Percentiles rank a stretch among this genome's conserved stretches.
Evolutionary conservation across 2,797 vertebrate species (phyloP).

Genomic region (Odontamblyopus lacepedii): DNA sequence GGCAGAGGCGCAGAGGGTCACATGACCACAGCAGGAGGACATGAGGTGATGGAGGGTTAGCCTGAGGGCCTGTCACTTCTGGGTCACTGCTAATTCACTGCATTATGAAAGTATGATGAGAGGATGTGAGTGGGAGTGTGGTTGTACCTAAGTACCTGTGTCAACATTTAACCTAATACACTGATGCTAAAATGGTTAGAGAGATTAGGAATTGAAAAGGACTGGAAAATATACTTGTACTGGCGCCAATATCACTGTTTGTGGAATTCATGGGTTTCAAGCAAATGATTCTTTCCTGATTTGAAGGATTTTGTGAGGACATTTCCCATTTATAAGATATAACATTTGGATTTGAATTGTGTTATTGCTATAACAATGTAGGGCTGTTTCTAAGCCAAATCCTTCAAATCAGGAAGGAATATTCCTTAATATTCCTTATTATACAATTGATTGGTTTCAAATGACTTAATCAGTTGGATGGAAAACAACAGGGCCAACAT

Average conservation of each 20-base stretch:
- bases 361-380: too few species aligned
- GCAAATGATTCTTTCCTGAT: too few species aligned
- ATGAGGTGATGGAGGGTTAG: conserved; percentile 34
- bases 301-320: too few species aligned
- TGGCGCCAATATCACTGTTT: not conserved
- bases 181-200: not conserved
- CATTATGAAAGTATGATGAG: conserved; percentile 21
- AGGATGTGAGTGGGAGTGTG: conserved; percentile 21
- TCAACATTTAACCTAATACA: not conserved
- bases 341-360: too few species aligned
- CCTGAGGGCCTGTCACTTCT: conserved; percentile 44
- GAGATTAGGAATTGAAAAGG: not conserved
- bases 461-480: too few species aligned
- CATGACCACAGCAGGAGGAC: conserved; percentile 25
- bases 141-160: conserved; percentile 8
- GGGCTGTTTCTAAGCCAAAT: too few species aligned
- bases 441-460: too few species aligned
- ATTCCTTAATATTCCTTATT: too few species aligned
- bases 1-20: conserved; percentile 20
- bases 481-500: too few species aligned
- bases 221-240: not conserved
- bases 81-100: conserved; percentile 53
- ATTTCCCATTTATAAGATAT: too few species aligned
- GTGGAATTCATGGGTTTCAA: not conserved
- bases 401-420: too few species aligned